Evolutionary conservation across 1,140 invertebrate genomes (phyloP).

Genomic region (Hyles euphorbiae): DNA sequence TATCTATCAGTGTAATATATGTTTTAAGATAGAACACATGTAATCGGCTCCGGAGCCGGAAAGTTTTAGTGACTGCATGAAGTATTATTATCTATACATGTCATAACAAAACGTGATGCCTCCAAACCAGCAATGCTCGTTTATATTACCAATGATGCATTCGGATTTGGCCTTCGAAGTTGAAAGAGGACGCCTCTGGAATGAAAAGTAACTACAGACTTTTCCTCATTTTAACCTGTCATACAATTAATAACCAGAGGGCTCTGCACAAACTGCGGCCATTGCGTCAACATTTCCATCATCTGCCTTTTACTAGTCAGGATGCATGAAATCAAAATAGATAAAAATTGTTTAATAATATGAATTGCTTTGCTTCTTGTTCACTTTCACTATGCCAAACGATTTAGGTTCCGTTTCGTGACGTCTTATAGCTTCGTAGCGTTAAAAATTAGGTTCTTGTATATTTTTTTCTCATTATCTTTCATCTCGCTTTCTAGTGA

Average conservation of each 20-base stretch:
- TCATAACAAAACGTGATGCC: conserved; percentile 32
- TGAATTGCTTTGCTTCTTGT: conserved; percentile 50
- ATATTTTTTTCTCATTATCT: conserved; percentile 30
- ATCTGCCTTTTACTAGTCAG: not conserved
- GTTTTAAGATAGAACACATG: no score
- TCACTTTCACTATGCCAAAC: conserved; percentile 59
- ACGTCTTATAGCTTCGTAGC: conserved; percentile 38
- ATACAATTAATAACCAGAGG: not conserved
- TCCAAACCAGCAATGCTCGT: conserved; percentile 34
- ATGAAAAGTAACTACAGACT: conserved; percentile 47
- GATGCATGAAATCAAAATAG: conserved; percentile 13
- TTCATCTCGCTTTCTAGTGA: conserved; percentile 44
- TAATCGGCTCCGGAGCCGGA: not conserved
- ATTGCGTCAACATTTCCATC: not conserved
- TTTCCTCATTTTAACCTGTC: conserved; percentile 14
- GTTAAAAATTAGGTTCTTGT: conserved; percentile 32
- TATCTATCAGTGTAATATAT: no score
- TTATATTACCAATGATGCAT: conserved; percentile 53
- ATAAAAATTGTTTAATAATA: conserved; percentile 40
- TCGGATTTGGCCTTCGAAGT: conserved; percentile 46
- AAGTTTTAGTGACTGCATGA: not conserved
- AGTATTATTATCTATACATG: conserved; percentile 3
- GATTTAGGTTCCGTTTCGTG: conserved; percentile 54
- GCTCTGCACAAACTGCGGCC: not conserved
- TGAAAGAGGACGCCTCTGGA: conserved; percentile 48